Conservation (phyloP, 1,140 invertebrate species). For the Melitaea cinxia region DNA sequence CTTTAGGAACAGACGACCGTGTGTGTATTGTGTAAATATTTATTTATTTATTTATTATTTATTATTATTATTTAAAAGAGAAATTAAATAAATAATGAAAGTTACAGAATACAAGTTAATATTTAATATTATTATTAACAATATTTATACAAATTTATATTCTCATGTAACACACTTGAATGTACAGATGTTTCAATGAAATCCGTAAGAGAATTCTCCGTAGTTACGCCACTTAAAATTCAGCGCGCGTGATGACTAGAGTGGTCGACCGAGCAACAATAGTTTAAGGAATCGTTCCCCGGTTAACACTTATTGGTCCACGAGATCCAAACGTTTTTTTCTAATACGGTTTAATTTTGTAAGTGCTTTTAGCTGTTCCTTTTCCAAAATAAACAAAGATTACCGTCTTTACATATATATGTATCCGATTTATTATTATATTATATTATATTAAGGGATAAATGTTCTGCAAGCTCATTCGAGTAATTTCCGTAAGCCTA, state of each 20-base stretch:
- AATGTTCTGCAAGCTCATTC: no score
- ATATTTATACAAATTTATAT: neutral
- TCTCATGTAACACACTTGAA: neutral
- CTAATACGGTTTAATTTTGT: slow-evolving; percentile 28
- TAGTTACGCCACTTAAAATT: slow-evolving; percentile 54
- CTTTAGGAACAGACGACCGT: no score
- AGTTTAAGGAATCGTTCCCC: slow-evolving; percentile 57
- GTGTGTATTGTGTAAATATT: no score
- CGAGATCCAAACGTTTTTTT: slow-evolving; percentile 46
- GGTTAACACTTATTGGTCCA: slow-evolving; percentile 67
- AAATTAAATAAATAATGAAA: no score
- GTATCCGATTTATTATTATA: no score
- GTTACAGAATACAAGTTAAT: no score
- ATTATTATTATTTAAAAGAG: no score
- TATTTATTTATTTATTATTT: no score
- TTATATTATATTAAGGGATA: no score
- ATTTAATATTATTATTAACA: neutral
- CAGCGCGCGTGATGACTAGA: slow-evolving; percentile 47
- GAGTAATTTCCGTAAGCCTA: no score
- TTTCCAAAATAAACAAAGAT: slow-evolving; percentile 10
- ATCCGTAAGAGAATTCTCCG: slow-evolving; percentile 25
- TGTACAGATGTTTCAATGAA: slow-evolving; percentile 4
- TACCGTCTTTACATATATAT: no score
- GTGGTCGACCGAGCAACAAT: slow-evolving; percentile 59
- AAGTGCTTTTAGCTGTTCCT: slow-evolving; percentile 25